Evolutionary conservation across 2,797 vertebrate genomes (phyloP).

Genomic region (Ptychobarbus kaznakovi): DNA sequence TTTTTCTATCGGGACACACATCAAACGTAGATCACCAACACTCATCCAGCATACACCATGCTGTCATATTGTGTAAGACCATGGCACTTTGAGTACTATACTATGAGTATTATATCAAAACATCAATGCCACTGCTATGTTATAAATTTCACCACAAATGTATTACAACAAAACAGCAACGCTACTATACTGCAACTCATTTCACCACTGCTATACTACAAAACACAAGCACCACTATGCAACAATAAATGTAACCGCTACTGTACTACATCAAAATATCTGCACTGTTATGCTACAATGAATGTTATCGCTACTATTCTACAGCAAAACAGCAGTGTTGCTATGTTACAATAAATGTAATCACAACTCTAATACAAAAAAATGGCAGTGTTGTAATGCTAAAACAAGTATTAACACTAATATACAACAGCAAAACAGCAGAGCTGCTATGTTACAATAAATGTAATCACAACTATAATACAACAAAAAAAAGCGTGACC

Average conservation of each 20-base stretch:
- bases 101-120: neutral
- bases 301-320: neutral
- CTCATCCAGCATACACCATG: neutral
- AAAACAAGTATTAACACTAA: no score
- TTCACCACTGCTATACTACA: neutral
- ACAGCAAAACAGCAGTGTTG: no score
- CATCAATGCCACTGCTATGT: neutral
- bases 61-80: neutral
- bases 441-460: neutral
- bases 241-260: neutral
- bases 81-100: neutral
- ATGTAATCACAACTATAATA: neutral
- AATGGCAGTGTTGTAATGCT: neutral
- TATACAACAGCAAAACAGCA: neutral
- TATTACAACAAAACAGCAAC: neutral
- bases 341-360: no score
- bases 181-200: neutral
- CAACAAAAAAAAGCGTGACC: neutral
- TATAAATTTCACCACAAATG: neutral
- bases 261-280: neutral
- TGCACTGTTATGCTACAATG: neutral
- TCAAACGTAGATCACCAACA: neutral
- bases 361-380: neutral
- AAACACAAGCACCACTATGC: neutral
- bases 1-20: neutral